Evolutionary conservation across 92 coral and sea anemone species (phyloP).

Genomic region (Palythoa grandiflora): DNA sequence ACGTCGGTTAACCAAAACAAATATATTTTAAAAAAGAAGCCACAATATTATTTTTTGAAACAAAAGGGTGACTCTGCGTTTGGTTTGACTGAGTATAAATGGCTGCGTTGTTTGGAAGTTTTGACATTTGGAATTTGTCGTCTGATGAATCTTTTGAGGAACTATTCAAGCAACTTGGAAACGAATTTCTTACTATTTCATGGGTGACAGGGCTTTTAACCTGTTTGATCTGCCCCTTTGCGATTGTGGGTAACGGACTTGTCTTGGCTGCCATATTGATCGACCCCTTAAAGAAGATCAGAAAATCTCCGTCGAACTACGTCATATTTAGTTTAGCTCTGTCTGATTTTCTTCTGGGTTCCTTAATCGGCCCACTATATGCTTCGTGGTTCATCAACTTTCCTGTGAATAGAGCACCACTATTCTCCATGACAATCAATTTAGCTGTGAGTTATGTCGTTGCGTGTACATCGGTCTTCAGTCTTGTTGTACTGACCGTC

Average conservation of each 20-base stretch:
- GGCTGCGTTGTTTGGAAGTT: constrained; percentile 15
- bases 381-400: constrained; percentile 32
- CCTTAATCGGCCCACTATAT: background rate
- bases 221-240: background rate
- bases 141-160: constrained; percentile 16
- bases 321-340: constrained; percentile 11
- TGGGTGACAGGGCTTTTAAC: background rate
- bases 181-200: background rate
- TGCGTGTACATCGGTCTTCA: background rate
- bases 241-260: constrained; percentile 14
- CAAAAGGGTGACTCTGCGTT: background rate
- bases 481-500: constrained; percentile 17
- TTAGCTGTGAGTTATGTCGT: constrained; percentile 9
- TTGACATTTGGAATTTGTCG: constrained; percentile 18
- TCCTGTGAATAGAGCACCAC: constrained; percentile 1
- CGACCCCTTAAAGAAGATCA: constrained; percentile 35
- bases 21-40: background rate
- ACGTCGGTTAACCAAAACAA: background rate
- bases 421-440: constrained; percentile 6
- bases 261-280: constrained; percentile 21
- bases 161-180: constrained; percentile 14
- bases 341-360: constrained; percentile 20
- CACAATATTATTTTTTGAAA: background rate
- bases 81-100: background rate
- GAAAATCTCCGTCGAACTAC: constrained; percentile 20